phyloP scores from a whole-genome alignment of 2,797 vertebrate species.

The Coregonus suidteri region DNA sequence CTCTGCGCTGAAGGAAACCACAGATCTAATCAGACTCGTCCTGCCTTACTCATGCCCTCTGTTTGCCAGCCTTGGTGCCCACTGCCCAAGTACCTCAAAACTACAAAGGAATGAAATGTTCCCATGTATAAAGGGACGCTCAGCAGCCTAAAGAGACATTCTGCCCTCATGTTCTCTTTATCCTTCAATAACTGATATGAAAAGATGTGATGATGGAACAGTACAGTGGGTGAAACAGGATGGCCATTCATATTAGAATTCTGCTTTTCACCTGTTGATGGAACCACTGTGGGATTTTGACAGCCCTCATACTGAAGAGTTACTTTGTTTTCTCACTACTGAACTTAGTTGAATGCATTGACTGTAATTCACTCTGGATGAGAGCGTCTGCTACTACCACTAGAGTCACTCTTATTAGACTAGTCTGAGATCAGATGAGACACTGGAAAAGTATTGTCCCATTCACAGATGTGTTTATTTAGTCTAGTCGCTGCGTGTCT shows the following conservation, averaged over 20 bases:
- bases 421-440: background rate
- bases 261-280: background rate
- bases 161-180: background rate
- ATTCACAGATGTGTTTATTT: background rate
- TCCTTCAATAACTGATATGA: background rate
- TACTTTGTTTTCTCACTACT: background rate
- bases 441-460: background rate
- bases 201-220: background rate
- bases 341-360: background rate
- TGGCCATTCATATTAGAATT: background rate
- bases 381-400: background rate
- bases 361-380: no score
- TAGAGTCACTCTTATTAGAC: background rate
- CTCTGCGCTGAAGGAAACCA: no score
- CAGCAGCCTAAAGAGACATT: background rate
- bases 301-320: background rate
- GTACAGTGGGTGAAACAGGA: background rate
- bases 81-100: no score
- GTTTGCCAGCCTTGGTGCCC: no score
- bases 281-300: no score
- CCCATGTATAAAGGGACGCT: background rate
- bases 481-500: background rate
- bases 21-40: no score
- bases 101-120: no score
- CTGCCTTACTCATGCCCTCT: no score